Evolutionary conservation across 2,888 invertebrate genomes (phyloP).

Genomic region (Coronaproctus castanopsis): DNA sequence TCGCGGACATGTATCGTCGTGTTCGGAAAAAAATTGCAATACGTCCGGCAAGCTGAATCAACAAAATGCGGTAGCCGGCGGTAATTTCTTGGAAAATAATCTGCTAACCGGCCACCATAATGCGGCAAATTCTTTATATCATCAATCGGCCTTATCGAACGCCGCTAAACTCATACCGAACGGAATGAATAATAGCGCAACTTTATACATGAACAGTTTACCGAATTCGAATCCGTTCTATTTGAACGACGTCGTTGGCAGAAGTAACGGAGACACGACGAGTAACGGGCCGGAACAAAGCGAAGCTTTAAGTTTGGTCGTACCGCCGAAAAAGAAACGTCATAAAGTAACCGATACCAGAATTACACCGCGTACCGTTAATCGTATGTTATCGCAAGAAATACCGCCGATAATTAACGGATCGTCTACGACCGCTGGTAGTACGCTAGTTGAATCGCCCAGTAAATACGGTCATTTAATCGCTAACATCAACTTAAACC

Average conservation of each 20-base stretch:
- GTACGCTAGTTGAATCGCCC: constrained; percentile 33
- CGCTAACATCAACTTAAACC: neutral
- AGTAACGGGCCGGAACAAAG: constrained; percentile 53
- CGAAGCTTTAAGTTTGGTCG: constrained; percentile 83
- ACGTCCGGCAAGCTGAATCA: constrained; percentile 3
- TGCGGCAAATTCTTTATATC: neutral
- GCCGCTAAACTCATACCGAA: neutral
- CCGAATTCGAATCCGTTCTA: constrained; percentile 34
- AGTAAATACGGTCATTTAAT: neutral
- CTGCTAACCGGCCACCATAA: neutral
- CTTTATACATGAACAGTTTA: too few species aligned
- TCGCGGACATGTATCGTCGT: constrained; percentile 28
- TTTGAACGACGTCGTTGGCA: constrained; percentile 33
- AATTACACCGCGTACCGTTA: constrained; percentile 75
- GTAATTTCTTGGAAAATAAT: too few species aligned
- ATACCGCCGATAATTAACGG: constrained; percentile 33
- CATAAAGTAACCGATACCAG: constrained; percentile 89
- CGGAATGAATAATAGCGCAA: constrained; percentile 25
- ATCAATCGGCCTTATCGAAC: constrained; percentile 29
- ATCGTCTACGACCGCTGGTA: constrained; percentile 29
- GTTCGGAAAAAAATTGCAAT: constrained; percentile 26
- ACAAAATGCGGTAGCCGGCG: too few species aligned
- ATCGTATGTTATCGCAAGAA: constrained; percentile 64
- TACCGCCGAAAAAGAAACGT: constrained; percentile 86
- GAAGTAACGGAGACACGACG: constrained; percentile 28